phyloP scores from a whole-genome alignment of 35 echinoderm and acorn worm species.

The Patiria miniata region DNA sequence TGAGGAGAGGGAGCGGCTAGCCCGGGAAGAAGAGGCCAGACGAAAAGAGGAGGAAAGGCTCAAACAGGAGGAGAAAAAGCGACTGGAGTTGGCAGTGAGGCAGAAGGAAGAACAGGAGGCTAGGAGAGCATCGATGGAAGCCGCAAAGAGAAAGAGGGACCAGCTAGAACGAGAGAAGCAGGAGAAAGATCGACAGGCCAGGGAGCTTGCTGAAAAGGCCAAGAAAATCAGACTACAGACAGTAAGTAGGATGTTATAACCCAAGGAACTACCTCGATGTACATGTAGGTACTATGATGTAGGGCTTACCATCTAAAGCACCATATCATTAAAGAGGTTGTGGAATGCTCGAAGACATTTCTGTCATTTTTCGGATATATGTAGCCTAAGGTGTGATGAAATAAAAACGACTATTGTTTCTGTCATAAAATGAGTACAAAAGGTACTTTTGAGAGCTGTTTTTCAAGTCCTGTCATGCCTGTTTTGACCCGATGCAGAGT shows the following conservation, averaged over 20 bases:
- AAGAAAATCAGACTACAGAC: constrained; percentile 43
- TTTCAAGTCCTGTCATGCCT: no score
- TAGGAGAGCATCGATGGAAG: constrained; percentile 31
- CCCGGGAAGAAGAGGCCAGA: constrained; percentile 41
- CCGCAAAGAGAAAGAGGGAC: constrained; percentile 46
- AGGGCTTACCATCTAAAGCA: no score
- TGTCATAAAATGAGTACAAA: no score
- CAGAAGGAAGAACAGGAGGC: background rate
- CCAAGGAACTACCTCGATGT: constrained; percentile 39
- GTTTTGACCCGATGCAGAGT: no score
- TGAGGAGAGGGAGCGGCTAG: constrained; percentile 6
- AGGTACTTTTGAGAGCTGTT: no score
- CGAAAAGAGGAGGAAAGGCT: constrained; percentile 25
- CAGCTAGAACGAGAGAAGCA: constrained; percentile 38
- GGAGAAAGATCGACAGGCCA: constrained; percentile 41
- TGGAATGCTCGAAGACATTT: no score
- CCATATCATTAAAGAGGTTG: no score
- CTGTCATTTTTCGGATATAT: no score
- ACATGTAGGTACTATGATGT: no score
- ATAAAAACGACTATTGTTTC: no score
- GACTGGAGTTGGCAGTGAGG: background rate
- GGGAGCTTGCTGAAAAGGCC: constrained; percentile 42
- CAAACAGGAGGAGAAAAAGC: background rate
- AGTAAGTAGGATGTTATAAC: constrained; percentile 34
- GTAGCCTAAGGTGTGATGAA: no score